phyloP scores from a whole-genome alignment of 2,113 vertebrate genomes.

The Heptranchias perlo region DNA sequence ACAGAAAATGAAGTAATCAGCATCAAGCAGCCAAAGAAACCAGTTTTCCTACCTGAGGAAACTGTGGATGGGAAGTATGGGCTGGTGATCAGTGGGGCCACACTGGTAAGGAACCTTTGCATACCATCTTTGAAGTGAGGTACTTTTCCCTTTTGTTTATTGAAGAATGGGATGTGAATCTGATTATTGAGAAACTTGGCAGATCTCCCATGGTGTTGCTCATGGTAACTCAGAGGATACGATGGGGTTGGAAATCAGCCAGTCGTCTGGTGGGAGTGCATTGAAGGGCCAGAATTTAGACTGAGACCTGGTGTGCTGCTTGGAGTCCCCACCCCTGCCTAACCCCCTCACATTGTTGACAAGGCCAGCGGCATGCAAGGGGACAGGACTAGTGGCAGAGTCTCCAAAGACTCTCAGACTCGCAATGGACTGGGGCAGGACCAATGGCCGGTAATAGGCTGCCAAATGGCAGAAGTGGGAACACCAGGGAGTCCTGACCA shows the following conservation, averaged over 20 bases:
- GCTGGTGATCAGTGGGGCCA: conserved; percentile 82
- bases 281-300: neutral
- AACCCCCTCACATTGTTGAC: neutral
- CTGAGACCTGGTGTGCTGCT: neutral
- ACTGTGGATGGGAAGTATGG: conserved; percentile 70
- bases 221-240: neutral
- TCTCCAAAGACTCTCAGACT: neutral
- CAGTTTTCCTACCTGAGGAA: conserved; percentile 63
- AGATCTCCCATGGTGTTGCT: neutral
- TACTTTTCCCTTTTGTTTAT: neutral
- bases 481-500: neutral
- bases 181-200: neutral
- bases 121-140: neutral
- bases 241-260: neutral
- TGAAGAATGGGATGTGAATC: neutral
- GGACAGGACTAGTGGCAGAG: neutral
- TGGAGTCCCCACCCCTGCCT: neutral
- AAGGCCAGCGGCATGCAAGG: neutral
- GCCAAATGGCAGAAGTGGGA: neutral
- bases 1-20: conserved; percentile 53
- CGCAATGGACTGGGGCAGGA: too few species aligned
- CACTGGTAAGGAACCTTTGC: conserved; percentile 67
- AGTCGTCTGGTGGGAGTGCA: neutral
- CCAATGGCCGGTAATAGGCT: neutral
- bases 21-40: conserved; percentile 46